Conservation (phyloP, 2,797 vertebrate species). For the Peromyscus nudipes region DNA sequence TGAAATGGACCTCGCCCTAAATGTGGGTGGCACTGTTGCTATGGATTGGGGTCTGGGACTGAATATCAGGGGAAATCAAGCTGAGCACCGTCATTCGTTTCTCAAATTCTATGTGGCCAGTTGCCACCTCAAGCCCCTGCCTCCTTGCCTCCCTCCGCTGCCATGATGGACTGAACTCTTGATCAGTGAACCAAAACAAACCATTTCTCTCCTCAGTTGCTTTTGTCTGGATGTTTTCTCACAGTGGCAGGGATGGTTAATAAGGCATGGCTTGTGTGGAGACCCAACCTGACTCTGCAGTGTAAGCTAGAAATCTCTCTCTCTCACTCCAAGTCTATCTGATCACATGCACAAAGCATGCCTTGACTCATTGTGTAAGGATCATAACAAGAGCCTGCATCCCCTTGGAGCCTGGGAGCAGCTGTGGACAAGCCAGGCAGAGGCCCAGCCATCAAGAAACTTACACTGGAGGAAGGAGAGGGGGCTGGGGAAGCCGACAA, state of each 20-base stretch:
- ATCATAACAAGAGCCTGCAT: neutral
- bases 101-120: neutral
- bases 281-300: neutral
- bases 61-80: neutral
- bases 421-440: neutral
- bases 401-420: too few relatives aligned
- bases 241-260: neutral
- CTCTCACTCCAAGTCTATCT: neutral
- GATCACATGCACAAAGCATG: neutral
- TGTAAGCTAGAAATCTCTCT: neutral
- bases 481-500: neutral
- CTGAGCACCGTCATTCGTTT: neutral
- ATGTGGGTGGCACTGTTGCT: neutral
- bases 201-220: neutral
- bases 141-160: neutral
- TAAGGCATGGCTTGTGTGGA: neutral
- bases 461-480: neutral
- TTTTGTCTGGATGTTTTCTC: neutral
- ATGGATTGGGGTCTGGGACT: neutral
- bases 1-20: neutral
- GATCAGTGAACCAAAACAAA: neutral
- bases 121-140: neutral
- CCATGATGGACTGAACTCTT: neutral
- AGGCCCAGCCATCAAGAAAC: neutral
- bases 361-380: neutral